These are phyloP conservation scores for Sycophila texana DNA, from an alignment of 2,888 invertebrate species.

Conservation along the genomic window DNA sequence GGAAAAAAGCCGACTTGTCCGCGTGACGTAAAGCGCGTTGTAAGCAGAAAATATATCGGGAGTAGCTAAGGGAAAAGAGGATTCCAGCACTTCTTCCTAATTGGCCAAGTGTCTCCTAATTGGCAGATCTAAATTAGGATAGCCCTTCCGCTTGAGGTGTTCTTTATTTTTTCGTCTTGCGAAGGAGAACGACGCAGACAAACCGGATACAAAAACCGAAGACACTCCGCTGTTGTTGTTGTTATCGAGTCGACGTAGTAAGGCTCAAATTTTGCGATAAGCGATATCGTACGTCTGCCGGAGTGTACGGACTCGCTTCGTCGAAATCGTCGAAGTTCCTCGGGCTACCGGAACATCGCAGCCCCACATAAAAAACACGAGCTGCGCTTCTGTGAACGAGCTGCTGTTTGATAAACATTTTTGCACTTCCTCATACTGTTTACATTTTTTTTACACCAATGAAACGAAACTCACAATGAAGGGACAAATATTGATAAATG, in stretches of 20 bases:
- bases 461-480: background rate
- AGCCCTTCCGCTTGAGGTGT: background rate
- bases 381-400: too few relatives aligned
- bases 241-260: background rate
- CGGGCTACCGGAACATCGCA: constrained; percentile 14
- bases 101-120: constrained; percentile 44
- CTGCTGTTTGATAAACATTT: too few relatives aligned
- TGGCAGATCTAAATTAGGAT: constrained; percentile 39
- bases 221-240: constrained; percentile 4
- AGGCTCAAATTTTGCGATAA: constrained; percentile 29
- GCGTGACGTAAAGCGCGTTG: background rate
- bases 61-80: background rate
- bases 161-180: constrained; percentile 26
- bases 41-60: background rate
- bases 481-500: background rate
- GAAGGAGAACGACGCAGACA: background rate
- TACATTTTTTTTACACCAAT: background rate
- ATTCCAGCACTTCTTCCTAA: constrained; percentile 21
- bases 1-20: constrained; percentile 17
- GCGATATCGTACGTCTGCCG: constrained; percentile 5
- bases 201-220: background rate
- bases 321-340: constrained; percentile 29
- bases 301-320: background rate
- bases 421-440: background rate
- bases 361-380: background rate